Percentiles rank a stretch among this genome's conserved stretches.
phyloP scores from a whole-genome alignment of 1,140 invertebrate genomes.

The Nomia melanderi region DNA sequence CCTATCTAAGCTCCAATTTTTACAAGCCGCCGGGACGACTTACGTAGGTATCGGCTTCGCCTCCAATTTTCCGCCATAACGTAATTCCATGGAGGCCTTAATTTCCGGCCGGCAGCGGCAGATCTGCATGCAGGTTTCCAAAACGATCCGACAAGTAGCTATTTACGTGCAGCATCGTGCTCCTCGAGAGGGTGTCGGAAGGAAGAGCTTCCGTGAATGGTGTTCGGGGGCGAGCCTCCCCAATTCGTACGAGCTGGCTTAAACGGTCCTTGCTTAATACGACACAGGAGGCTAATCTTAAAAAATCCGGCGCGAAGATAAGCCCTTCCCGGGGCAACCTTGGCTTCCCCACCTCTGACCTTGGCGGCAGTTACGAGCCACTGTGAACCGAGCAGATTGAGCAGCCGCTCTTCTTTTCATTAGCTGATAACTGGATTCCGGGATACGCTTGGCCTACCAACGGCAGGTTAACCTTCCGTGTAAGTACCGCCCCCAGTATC shows the following conservation, averaged over 20 bases:
- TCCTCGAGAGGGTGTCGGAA: conserved; percentile 56
- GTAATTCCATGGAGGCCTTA: conserved; percentile 32
- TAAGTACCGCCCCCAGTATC: conserved; percentile 46
- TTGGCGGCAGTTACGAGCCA: conserved; percentile 56
- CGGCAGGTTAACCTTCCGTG: conserved; percentile 71
- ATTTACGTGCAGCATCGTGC: conserved; percentile 76
- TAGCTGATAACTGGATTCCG: conserved; percentile 74
- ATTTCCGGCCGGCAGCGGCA: conserved; percentile 47
- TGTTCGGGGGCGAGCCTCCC: conserved; percentile 29
- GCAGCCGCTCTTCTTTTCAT: conserved; percentile 75
- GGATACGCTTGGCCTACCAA: conserved; percentile 75
- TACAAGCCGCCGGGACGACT: background rate
- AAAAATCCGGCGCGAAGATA: conserved; percentile 71
- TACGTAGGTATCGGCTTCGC: conserved; percentile 50
- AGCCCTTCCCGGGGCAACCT: conserved; percentile 67
- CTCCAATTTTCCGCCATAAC: conserved; percentile 41
- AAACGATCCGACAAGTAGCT: conserved; percentile 80
- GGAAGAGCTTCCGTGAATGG: conserved; percentile 28
- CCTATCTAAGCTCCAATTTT: background rate
- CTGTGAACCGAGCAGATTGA: conserved; percentile 62
- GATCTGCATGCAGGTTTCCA: conserved; percentile 46
- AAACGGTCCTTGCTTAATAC: conserved; percentile 76
- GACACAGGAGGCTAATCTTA: conserved; percentile 80
- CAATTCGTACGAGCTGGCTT: conserved; percentile 69
- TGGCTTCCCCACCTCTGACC: conserved; percentile 36